phyloP scores from a whole-genome alignment of 2,888 invertebrate genomes.

The Neoaliturus tenellus region DNA sequence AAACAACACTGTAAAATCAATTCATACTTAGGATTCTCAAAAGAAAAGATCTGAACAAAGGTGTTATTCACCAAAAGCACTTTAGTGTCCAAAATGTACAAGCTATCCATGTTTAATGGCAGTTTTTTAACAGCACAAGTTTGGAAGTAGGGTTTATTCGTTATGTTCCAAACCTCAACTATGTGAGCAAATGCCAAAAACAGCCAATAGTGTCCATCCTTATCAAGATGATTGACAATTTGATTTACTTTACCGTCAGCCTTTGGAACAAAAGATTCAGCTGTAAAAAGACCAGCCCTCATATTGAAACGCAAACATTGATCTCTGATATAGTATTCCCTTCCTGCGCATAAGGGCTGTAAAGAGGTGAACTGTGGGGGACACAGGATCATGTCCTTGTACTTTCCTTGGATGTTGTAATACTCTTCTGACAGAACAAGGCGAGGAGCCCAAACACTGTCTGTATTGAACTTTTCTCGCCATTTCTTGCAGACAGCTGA shows the following conservation, averaged over 20 bases:
- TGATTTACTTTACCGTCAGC: background rate
- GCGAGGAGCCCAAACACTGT: background rate
- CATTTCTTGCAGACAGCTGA: constrained; percentile 23
- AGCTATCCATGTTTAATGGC: background rate
- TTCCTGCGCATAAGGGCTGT: background rate
- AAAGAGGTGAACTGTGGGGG: constrained; percentile 1
- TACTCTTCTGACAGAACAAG: background rate
- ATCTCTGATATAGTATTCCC: constrained; percentile 17
- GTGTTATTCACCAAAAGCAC: background rate
- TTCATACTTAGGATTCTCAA: background rate
- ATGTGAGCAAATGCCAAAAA: background rate
- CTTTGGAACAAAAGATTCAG: constrained; percentile 3
- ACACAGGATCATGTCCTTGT: constrained; percentile 32
- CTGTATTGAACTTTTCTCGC: constrained; percentile 22
- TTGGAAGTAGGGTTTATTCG: constrained; percentile 36
- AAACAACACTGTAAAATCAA: background rate
- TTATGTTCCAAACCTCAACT: constrained; percentile 28
- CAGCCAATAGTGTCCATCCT: constrained; percentile 38
- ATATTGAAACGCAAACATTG: constrained; percentile 35
- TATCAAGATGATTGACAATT: constrained; percentile 7
- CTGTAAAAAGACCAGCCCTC: background rate
- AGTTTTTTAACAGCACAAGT: background rate
- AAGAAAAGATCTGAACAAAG: constrained; percentile 23
- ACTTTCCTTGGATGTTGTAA: constrained; percentile 24
- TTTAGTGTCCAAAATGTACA: constrained; percentile 19